Evolutionary conservation across 2,888 invertebrate genomes (phyloP).

Genomic region (Esperia sulphurella): DNA sequence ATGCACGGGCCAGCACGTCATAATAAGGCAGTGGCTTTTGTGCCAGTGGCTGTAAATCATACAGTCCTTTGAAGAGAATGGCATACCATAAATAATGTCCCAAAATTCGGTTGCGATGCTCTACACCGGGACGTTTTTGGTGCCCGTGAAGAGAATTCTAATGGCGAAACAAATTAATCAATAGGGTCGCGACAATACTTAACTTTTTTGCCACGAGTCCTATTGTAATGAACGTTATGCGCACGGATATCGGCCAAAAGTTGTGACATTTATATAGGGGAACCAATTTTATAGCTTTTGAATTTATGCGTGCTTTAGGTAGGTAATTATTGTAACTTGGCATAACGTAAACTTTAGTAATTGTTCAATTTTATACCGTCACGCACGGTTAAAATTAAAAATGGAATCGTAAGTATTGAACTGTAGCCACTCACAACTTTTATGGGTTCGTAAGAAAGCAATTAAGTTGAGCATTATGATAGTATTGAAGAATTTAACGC

Average conservation of each 20-base stretch:
- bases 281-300: constrained; percentile 21
- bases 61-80: constrained; percentile 73
- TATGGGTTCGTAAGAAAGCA: constrained; percentile 72
- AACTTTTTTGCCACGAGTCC: constrained; percentile 44
- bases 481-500: constrained; percentile 74
- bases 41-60: constrained; percentile 72
- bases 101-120: constrained; percentile 60
- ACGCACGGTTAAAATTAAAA: constrained; percentile 55
- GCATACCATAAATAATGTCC: constrained; percentile 72
- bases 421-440: constrained; percentile 62
- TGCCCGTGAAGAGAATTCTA: constrained; percentile 62
- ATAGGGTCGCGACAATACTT: constrained; percentile 54
- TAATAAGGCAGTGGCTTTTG: constrained; percentile 76
- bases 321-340: constrained; percentile 12
- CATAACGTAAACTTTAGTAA: constrained; percentile 36
- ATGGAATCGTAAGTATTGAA: constrained; percentile 54
- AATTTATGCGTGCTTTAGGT: constrained; percentile 6
- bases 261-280: constrained; percentile 30
- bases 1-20: constrained; percentile 72
- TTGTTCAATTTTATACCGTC: constrained; percentile 53
- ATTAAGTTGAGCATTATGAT: constrained; percentile 73
- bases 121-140: constrained; percentile 57
- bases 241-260: constrained; percentile 26
- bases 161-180: constrained; percentile 72
- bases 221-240: constrained; percentile 41